Evolutionary conservation across 1,140 invertebrate species (phyloP), one percentile per base, ranked within the genome.

Genomic region (Heterodera carotae): DNA sequence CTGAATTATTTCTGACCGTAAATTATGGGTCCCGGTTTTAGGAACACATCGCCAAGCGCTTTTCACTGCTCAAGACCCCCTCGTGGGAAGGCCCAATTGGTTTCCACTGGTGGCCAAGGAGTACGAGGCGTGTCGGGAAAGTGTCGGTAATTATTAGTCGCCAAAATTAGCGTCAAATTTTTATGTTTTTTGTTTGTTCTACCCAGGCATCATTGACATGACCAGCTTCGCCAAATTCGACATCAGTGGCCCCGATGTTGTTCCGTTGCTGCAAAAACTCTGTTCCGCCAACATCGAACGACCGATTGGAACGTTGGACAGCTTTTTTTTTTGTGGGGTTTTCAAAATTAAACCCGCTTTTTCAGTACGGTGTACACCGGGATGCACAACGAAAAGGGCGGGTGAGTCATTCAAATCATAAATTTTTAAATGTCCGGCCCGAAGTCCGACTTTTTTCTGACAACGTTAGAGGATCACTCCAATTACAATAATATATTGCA

Each of bases 171-270:
- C 3, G 15, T 12, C 7, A 43, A 7, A 43, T 12, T 8, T 12
- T 8, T 12, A 39, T 12, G 15, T 43, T 43, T 43, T 43, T 56
- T 56, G 48, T 22, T 43, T 2, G 39, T 10, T 10, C n/a, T n/a
- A n/a, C n/a, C n/a, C 5, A 56, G 48, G 48, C 25, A 89, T 99
- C 1, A 93, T 95, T 76, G 97, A 99, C 89, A 98, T 98, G 90
- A 97, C 95, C 10, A 97, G 95, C 0, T 99, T 98, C 88, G 94
- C 95, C 1, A 99, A 99, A 90, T 92, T 97, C 81, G 96, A 98
- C 89, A 89, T 78, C 2, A 92, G 93, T 85, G 93, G 93, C 6
- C 91, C 90, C 67, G 95, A 97, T 90, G 94, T 96, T 1, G 92
- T 98, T 0, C 91, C 95, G 59, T 91, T 93, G 67, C 89, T 99